Base-by-base conservation (phyloP, 2,113 vertebrate species). In the Pluvianellus socialis region DNA sequence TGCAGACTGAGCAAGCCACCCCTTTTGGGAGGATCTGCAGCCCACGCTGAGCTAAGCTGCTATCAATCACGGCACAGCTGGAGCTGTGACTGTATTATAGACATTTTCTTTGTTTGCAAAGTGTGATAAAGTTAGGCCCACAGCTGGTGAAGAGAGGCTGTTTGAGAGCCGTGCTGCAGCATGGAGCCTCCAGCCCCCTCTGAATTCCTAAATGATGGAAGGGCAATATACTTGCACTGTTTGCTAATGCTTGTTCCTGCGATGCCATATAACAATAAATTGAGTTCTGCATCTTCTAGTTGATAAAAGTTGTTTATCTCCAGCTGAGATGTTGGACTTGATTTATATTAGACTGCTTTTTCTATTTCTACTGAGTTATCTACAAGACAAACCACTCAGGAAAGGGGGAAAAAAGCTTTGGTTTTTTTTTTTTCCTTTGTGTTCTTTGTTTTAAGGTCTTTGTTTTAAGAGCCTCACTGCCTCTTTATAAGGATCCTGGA, bases 261-360 rank as follows among this genome's bases (percentile, higher is more conserved):
- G 5, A 93, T 88, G 85, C 67, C 66, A 63, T 50, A 67, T 44
- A 89, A 79, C 47, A 74, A 68, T 88, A 90, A 93, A 89, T 91
- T 70, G 72, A 88, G 70, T 89, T 95, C 95, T 79, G 87, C 66
- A 73, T 82, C 91, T 91, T 79, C 70, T 81, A 33, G 52, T 84
- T 89, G 83, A 89, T 95, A 81, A 79, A 91, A 94, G 80, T 82
- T 81, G 72, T 92, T 94, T 87, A 87, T 94, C 86, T 94, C 76
- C 73, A 85, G 76, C 80, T 91, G 70, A 91, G 76, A 72, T 73
- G 70, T 66, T 95, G 23, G 66, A 66, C 35, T 92, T 91, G 80
- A 94, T 97, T 88, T 89, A 75, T 92, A 73, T 94, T 82, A 70
- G 58, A 45, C 70, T 82, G 44, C 56, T 87, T 94, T 94, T 96